Evolutionary conservation across 2,888 invertebrate species (phyloP).

Genomic region (Stenurella melanura): DNA sequence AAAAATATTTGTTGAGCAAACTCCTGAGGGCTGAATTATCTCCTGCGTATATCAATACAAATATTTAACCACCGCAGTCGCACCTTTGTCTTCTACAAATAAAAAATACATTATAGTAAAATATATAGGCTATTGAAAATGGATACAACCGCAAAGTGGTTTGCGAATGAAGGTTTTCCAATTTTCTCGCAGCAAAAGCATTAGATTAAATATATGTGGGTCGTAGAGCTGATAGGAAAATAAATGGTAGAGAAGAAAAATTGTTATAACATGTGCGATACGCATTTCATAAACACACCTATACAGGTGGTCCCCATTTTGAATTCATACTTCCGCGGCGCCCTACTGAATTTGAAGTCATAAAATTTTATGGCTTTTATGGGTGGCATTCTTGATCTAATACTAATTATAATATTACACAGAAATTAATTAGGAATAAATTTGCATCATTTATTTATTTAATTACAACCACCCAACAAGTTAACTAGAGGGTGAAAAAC

Average conservation of each 20-base stretch:
- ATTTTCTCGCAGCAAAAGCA: conserved; percentile 13
- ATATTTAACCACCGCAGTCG: neutral
- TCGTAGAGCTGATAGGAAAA: conserved; percentile 20
- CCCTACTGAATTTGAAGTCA: no score
- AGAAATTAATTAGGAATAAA: no score
- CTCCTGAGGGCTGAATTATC: neutral
- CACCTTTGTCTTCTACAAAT: conserved; percentile 5
- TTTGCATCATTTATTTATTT: no score
- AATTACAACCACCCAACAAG: no score
- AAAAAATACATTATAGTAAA: conserved; percentile 15
- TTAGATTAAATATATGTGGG: conserved; percentile 17
- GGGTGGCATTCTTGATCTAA: no score
- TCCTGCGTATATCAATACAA: neutral
- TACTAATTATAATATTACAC: no score
- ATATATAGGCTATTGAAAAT: conserved; percentile 18
- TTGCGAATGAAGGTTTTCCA: conserved; percentile 21
- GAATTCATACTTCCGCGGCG: no score
- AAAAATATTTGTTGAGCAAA: neutral
- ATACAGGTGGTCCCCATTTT: neutral
- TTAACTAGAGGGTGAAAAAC: no score
- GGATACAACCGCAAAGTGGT: conserved; percentile 22
- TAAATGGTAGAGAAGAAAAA: conserved; percentile 14
- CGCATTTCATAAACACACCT: neutral
- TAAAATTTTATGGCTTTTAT: no score
- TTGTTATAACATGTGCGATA: neutral